Base-by-base conservation (phyloP, 2,797 vertebrate genomes). In the Tokudaia muenninki region DNA sequence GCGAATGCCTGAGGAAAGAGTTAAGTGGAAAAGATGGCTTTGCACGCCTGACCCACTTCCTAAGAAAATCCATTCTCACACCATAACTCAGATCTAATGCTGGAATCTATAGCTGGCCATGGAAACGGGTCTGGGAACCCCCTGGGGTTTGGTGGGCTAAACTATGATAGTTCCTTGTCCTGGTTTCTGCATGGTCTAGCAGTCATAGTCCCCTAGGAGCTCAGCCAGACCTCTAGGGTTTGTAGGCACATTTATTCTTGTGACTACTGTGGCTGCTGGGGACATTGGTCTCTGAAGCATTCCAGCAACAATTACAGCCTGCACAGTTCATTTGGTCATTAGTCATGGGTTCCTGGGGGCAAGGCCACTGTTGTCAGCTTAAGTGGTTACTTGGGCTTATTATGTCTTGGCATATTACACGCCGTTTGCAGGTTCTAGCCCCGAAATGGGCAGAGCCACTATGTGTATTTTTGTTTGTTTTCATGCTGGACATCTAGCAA, bases 281-380 rank as follows among this genome's bases (percentile, higher is more conserved):
- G 78, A 96, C 70, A 22, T 29, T 79, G 26, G 50, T 59, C 55
- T 12, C 31, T 10, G 11, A 29, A n/a, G 72, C 87, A 47, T 84
- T 77, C 92, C 61, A 91, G 31, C 61, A 74, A 81, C 94, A 77
- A 4, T 96, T 86, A 79, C 21, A 93, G 94, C 44, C 72, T 19
- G 67, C 47, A 74, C 41, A 31, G 21, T 91, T 87, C 88, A 79
- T 83, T 87, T 78, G 87, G 72, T 74, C 75, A 74, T 94, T 91
- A 93, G 90, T 96, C 82, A 44, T 6, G 1, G 94, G 37, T 26
- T 22, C 90, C 75, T 52, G 12, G 67, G 91, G 87, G 50, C n/a
- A 10, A n/a, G 81, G 81, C 61, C 6, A 12, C 88, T 72, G 29
- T 50, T 63, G 94, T 88, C 87, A 75, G 87, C 67, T 84, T 55